Evolutionary conservation across 2,797 vertebrate genomes (phyloP), one percentile per base, ranked within the genome.

Genomic region (Silurus aristotelis): DNA sequence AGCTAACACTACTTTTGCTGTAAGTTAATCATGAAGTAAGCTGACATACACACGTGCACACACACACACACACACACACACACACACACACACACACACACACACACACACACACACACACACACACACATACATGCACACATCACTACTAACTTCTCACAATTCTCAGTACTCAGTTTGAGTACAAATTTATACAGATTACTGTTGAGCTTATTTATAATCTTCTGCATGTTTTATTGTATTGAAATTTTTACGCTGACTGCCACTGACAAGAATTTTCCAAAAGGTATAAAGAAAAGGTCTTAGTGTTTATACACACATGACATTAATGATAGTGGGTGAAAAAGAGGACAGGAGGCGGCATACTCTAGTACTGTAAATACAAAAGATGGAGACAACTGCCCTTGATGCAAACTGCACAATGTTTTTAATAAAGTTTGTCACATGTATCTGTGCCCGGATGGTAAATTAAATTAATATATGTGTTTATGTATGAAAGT

Each of bases 11-110:
- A 60, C 20, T 77, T 31, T 27, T 52, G 46, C 13, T 61, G 12
- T 70, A 70, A 66, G 70, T 58, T 67, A 84, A 84, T 80, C 22
- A 31, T 63, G 58, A 63, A 22, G 58, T 55, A 31, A 76, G 31
- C 61, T 63, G 61, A 22, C 38, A 31, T 56, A 56, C 5, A 63
- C 6, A n/a, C 31, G 31, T 2, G 1, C 31, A 38, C 31, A 38
- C 31, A 13, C 52, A 55, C 52, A 13, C 52, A 9, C 52, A 55
- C 52, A 9, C 52, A 55, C 52, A 1, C 55, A 56, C 55, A 13
- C 55, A 56, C 55, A 13, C 55, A 56, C 55, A 13, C 55, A 56
- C 55, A 13, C 55, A 56, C 55, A 2, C 55, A 56, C 55, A 13
- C 52, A 55, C 52, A 9, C 52, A 55, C 52, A 9, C 52, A 55